phyloP scores from a whole-genome alignment of 2,888 invertebrate species.

The Tachina lurida region DNA sequence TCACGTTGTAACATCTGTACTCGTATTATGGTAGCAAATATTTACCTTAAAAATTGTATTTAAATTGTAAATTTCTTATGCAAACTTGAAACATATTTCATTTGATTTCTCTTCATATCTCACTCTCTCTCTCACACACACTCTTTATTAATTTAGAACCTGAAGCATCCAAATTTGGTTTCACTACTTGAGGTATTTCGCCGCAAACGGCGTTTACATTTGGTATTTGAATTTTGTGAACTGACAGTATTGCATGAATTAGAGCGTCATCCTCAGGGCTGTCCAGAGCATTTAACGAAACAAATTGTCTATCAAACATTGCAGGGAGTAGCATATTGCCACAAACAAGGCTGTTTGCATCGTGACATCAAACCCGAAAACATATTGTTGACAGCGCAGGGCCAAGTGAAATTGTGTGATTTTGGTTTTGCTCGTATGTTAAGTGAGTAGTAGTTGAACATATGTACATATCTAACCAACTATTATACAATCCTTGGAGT shows the following conservation, averaged over 20 bases:
- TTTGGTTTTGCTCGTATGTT: conserved; percentile 99
- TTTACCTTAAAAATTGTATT: no score
- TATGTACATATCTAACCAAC: not conserved
- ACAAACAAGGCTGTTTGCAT: conserved; percentile 96
- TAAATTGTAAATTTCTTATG: no score
- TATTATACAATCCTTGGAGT: not conserved
- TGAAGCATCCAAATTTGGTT: conserved; percentile 98
- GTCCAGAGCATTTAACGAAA: conserved; percentile 94
- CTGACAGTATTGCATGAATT: conserved; percentile 97
- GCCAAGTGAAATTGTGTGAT: conserved; percentile 97
- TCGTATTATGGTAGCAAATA: no score
- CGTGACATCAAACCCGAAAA: conserved; percentile 99
- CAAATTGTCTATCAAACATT: conserved; percentile 98
- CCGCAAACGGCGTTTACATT: conserved; percentile 95
- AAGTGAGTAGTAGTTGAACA: conserved; percentile 84
- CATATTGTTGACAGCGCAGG: conserved; percentile 95
- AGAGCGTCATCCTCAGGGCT: conserved; percentile 96
- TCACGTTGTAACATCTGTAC: no score
- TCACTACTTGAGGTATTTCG: conserved; percentile 99
- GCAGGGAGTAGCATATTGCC: conserved; percentile 97
- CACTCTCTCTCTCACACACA: not conserved
- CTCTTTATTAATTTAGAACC: conserved; percentile 86
- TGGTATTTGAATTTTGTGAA: conserved; percentile 99
- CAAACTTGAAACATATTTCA: no score
- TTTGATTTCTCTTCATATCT: not conserved